A percentile compares a stretch with the other conserved stretches of the same genome.
These are phyloP conservation scores for Drosophila yooni DNA, from an alignment of 2,888 invertebrate species.

Conservation along the genomic window DNA sequence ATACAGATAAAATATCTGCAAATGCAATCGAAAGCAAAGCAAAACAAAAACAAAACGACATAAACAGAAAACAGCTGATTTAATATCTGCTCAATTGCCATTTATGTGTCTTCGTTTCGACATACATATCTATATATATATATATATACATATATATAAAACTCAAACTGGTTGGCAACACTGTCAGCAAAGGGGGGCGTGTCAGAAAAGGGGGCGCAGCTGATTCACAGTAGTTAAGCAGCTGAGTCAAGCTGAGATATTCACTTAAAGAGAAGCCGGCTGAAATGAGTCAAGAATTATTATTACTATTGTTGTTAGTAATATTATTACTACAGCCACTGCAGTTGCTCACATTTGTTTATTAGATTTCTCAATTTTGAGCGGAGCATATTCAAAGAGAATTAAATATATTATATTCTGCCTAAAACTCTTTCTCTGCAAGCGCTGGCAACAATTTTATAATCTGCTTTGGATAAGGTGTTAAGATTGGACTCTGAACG, in stretches of 20 bases:
- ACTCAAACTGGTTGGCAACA: conserved; percentile 58
- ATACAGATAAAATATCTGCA: conserved; percentile 34
- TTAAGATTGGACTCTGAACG: not conserved
- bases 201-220: conserved; percentile 4
- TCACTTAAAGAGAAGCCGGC: conserved; percentile 36
- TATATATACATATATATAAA: not conserved
- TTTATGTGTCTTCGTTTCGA: conserved; percentile 31
- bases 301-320: not conserved
- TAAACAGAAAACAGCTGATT: conserved; percentile 75
- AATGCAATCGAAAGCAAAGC: conserved; percentile 43
- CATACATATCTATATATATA: not conserved
- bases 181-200: not conserved
- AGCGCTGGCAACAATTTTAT: not conserved
- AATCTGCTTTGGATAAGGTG: not conserved
- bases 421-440: not conserved
- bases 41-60: conserved; percentile 28
- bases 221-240: conserved; percentile 42
- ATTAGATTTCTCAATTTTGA: conserved; percentile 11
- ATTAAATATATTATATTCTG: not conserved
- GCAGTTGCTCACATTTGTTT: conserved; percentile 38
- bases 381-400: not conserved
- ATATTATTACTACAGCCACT: not conserved
- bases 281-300: conserved; percentile 36
- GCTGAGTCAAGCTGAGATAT: conserved; percentile 29
- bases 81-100: conserved; percentile 35